Base-by-base conservation (phyloP, 2,888 invertebrate genomes). In the Lasiommata megera region DNA sequence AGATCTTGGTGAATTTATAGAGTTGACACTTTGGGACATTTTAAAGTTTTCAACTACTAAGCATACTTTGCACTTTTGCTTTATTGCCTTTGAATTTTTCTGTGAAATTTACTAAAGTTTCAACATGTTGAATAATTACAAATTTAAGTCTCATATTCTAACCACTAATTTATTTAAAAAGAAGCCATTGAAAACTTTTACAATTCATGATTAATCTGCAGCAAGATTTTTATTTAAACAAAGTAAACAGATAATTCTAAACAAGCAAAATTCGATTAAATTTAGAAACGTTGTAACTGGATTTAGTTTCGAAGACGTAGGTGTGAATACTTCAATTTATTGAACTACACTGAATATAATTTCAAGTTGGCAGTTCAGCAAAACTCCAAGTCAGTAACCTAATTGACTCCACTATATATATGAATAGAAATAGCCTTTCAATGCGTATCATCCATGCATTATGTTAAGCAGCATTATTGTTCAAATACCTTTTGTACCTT, bases 1-100 rank as follows among this genome's bases (percentile, higher is more conserved):
- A 44, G 88, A 90, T 67, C 89, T 71, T 3, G 89, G 81, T 7
- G 78, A 73, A 61, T 77, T 73, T 18, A 77, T 63, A 6, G 79
- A 74, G 65, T 70, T 76, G 9, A 67, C 57, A 50, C 52, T 48
- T 41, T 76, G 72, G 38, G 69, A 64, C 86, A 87, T 87, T 28
- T 61, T 63, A 8, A 37, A 36, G 17, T 23, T 47, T 55, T 40
- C 23, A 46, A 11, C 29, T 31, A 34, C 11, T 11, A 3, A 14
- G 31, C 29, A 6, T 16, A 17, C 12, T 40, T 16, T 28, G n/a
- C 14, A 17, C 17, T 12, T 17, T 43, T 43, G n/a, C 9, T 43
- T n/a, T 28, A 18, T 12, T 17, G 18, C 9, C 29, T 46, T 46
- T 14, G 29, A 46, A 29, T 14, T 46, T 46, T 29, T 5, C 8